Conservation (phyloP, 2,888 invertebrate genomes). For the Tromatobia lineatoria region DNA sequence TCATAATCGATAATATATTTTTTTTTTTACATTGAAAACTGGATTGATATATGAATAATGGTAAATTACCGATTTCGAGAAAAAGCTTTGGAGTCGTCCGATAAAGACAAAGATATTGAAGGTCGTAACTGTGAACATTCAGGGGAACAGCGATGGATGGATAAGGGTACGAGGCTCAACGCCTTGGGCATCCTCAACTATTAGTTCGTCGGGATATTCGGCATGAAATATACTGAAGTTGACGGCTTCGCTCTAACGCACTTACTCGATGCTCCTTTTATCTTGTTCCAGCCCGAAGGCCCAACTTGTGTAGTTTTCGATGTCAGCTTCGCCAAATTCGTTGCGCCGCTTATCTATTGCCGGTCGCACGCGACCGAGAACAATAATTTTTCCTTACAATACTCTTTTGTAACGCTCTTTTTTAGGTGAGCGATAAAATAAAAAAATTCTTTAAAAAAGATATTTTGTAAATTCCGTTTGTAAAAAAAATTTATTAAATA, state of each 20-base stretch:
- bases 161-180: not conserved
- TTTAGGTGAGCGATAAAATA: too few species aligned
- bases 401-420: too few species aligned
- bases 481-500: too few species aligned
- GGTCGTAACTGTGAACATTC: not conserved
- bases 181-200: not conserved
- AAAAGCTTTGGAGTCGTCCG: too few species aligned
- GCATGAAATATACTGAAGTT: not conserved
- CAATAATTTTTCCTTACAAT: too few species aligned
- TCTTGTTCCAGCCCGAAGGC: slow-evolving; percentile 32
- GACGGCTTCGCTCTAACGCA: slow-evolving; percentile 49
- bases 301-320: not conserved
- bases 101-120: too few species aligned
- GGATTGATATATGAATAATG: too few species aligned
- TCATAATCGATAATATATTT: too few species aligned
- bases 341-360: not conserved
- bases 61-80: too few species aligned
- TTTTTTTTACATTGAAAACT: too few species aligned
- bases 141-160: not conserved
- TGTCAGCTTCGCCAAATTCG: slow-evolving; percentile 3
- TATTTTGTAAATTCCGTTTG: too few species aligned
- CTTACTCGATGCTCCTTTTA: not conserved
- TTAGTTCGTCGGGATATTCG: not conserved
- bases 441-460: too few species aligned
- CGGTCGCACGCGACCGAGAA: slow-evolving; percentile 7